A percentile compares a stretch with the other conserved stretches of the same genome.
Evolutionary conservation across 1,140 invertebrate genomes (phyloP).

Genomic region (Asbolus verrucosus): DNA sequence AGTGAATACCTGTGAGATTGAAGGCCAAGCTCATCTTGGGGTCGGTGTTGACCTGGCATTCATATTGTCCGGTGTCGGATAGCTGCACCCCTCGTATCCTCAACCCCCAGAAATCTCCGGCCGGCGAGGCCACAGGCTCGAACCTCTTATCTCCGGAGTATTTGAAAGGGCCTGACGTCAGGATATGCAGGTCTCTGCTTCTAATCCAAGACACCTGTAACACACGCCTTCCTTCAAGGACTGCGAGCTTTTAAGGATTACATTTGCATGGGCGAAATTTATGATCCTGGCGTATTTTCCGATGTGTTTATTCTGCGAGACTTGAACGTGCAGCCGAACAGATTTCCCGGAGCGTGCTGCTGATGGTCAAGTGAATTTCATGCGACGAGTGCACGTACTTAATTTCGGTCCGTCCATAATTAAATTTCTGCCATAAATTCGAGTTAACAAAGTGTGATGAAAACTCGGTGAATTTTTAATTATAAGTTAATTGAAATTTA

Average conservation of each 20-base stretch:
- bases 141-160: slow-evolving; percentile 82
- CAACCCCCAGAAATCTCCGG: slow-evolving; percentile 74
- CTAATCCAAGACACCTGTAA: slow-evolving; percentile 83
- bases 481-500: slow-evolving; percentile 45
- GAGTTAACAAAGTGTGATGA: slow-evolving; percentile 40
- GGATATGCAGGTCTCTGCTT: slow-evolving; percentile 78
- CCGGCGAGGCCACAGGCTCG: slow-evolving; percentile 69
- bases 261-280: slow-evolving; percentile 22
- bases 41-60: slow-evolving; percentile 85
- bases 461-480: slow-evolving; percentile 41
- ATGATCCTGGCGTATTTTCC: slow-evolving; percentile 1
- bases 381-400: neutral
- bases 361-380: neutral
- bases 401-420: slow-evolving; percentile 10
- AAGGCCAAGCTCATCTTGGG: slow-evolving; percentile 81
- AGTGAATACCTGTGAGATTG: slow-evolving; percentile 70
- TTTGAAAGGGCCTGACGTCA: slow-evolving; percentile 75
- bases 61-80: slow-evolving; percentile 78
- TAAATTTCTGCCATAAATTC: slow-evolving; percentile 35
- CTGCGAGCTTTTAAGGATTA: slow-evolving; percentile 33
- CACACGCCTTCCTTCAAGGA: slow-evolving; percentile 38
- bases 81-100: slow-evolving; percentile 74
- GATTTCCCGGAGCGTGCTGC: neutral
- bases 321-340: neutral
- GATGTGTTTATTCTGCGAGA: slow-evolving; percentile 10